Evolutionary conservation across 2,888 invertebrate genomes (phyloP).

Genomic region (Eumerus sabulonum): DNA sequence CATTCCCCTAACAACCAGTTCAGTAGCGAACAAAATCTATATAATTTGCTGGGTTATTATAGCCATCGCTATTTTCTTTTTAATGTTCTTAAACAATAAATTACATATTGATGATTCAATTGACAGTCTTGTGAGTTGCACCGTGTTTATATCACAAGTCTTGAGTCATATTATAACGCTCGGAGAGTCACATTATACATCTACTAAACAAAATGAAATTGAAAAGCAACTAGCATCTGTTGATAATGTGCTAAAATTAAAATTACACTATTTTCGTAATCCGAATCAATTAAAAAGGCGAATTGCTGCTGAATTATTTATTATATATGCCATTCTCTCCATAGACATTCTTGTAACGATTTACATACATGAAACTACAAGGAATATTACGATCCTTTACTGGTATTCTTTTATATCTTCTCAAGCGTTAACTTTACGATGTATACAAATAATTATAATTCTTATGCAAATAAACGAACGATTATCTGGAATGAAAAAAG

Average conservation of each 20-base stretch:
- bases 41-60: constrained; percentile 58
- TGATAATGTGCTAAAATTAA: constrained; percentile 43
- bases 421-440: constrained; percentile 73
- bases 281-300: background rate
- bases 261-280: constrained; percentile 42
- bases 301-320: constrained; percentile 42
- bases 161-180: constrained; percentile 70
- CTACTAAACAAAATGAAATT: constrained; percentile 50
- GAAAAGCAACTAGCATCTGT: constrained; percentile 63
- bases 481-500: constrained; percentile 15
- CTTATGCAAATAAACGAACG: constrained; percentile 57
- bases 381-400: constrained; percentile 65
- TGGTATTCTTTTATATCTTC: constrained; percentile 68
- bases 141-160: constrained; percentile 69
- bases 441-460: constrained; percentile 71
- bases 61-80: constrained; percentile 30
- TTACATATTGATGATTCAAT: constrained; percentile 48
- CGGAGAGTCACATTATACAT: constrained; percentile 69
- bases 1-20: constrained; percentile 27
- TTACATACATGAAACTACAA: constrained; percentile 59
- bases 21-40: constrained; percentile 40
- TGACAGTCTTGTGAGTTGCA: constrained; percentile 61
- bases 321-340: constrained; percentile 59
- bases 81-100: constrained; percentile 43
- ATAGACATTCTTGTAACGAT: constrained; percentile 65